Evolutionary conservation across 2,113 vertebrate species (phyloP), one percentile per base, ranked within the genome.

Genomic region (Synchiropus splendidus): DNA sequence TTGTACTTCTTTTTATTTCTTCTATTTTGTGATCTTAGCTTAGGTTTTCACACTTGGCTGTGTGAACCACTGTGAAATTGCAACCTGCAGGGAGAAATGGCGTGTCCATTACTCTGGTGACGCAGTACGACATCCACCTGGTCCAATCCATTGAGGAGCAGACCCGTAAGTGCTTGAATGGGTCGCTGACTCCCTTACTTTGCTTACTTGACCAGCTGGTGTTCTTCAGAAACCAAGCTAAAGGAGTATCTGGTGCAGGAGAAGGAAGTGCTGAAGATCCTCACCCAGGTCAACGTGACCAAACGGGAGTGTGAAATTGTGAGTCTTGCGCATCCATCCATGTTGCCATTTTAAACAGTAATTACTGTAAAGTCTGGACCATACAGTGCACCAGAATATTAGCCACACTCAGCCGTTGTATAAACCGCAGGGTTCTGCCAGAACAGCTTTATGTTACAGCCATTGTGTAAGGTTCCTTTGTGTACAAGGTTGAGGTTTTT

Each of bases 71-170:
- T n/a, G n/a, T n/a, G n/a, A n/a, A n/a, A n/a, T n/a, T n/a, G n/a
- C n/a, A n/a, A n/a, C n/a, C 2, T 21, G 0, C 71, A 98, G 95
- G 95, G 18, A 77, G 93, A 18, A 83, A 86, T 0, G 95, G 95
- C 1, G 61, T 90, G 2, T 88, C 94, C 12, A 82, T 98, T 61
- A 97, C 95, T 0, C 79, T 98, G 65, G 92, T 98, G 74, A 98
- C 94, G 0, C 95, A 98, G 79, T 98, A 98, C 0, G 94, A 98
- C 82, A 98, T 98, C 74, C 92, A 98, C 44, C 83, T 98, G 14
- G 79, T 98, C 10, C 90, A 88, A 0, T 64, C 91, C 21, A 90
- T 98, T 0, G 94, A 98, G 67, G 82, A 87, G 16, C 84, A 93
- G 52, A 98, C 77, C 61, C 84, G 94, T 98, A 65, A 90, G 93